Evolutionary conservation across 2,113 vertebrate genomes (phyloP), one percentile per base, ranked within the genome.

Genomic region (Hemicordylus capensis): DNA sequence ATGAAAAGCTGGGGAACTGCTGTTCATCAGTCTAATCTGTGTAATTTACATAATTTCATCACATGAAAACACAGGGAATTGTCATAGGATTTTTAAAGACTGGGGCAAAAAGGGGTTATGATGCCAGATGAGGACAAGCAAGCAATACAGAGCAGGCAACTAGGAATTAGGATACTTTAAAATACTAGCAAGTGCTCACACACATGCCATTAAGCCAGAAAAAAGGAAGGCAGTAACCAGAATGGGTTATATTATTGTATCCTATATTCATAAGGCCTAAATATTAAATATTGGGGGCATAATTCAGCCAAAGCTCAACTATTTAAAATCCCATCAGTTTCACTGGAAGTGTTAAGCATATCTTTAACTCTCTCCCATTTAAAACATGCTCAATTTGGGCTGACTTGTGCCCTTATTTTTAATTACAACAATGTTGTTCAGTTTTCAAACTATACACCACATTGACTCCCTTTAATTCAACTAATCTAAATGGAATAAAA

Each of bases 1-100:
- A 90, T 79, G 90, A 90, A 93, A 93, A 92, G 92, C 93, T 93
- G 91, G 88, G 92, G 85, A 89, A 87, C 91, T 66, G 90, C 91
- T 87, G 89, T 79, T 86, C 86, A 91, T 85, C 88, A 86, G 81
- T 93, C 88, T 90, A 86, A 91, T 88, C 91, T 87, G 63, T 1
- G 90, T 69, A 89, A 81, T 90, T 84, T 88, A 87, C 90, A 84
- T 93, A 85, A 92, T 90, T 87, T 89, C 79, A 34, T 87, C 90
- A 75, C 88, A 81, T 84, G 51, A 54, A n/a, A 54, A 54, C 80
- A 80, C 86, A 88, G 79, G 85, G 89, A 54, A 51, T 72, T 69
- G 12, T 39, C 46, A 39, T 46, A 93, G 81, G 80, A 83, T 54
- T 54, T 54, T 54, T 34, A 17, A 6, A 26, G 14, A 6, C 20